Conservation (phyloP, 2,888 invertebrate genomes). For the Syrphus vitripennis region DNA sequence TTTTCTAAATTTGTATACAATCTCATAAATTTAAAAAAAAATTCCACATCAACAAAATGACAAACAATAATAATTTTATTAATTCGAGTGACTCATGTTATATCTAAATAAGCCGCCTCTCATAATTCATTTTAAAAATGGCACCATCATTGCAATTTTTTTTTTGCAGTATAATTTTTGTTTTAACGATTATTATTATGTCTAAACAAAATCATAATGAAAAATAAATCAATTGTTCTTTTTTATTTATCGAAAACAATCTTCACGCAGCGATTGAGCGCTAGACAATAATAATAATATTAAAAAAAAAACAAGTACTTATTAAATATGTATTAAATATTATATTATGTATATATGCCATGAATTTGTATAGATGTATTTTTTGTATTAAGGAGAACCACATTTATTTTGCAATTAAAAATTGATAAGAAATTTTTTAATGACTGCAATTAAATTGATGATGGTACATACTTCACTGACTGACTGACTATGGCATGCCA, state of each 20-base stretch:
- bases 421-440: slow-evolving; percentile 62
- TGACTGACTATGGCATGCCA: slow-evolving; percentile 28
- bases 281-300: neutral
- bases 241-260: neutral
- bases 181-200: neutral
- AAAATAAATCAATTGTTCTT: neutral
- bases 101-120: neutral
- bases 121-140: neutral
- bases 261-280: neutral
- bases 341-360: neutral
- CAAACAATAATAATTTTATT: neutral
- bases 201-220: neutral
- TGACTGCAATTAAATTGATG: slow-evolving; percentile 66
- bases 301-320: neutral
- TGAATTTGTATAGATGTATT: neutral
- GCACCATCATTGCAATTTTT: neutral
- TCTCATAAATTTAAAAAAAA: neutral
- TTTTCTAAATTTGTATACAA: neutral
- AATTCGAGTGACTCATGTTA: neutral
- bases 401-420: slow-evolving; percentile 58
- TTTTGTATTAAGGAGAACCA: neutral
- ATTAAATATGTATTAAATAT: too few relatives aligned
- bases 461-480: slow-evolving; percentile 39
- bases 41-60: neutral
- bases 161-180: neutral